These are phyloP conservation scores for Drosophila melanosoma DNA, from an alignment of 2,888 invertebrate genomes.

Conservation along the genomic window DNA sequence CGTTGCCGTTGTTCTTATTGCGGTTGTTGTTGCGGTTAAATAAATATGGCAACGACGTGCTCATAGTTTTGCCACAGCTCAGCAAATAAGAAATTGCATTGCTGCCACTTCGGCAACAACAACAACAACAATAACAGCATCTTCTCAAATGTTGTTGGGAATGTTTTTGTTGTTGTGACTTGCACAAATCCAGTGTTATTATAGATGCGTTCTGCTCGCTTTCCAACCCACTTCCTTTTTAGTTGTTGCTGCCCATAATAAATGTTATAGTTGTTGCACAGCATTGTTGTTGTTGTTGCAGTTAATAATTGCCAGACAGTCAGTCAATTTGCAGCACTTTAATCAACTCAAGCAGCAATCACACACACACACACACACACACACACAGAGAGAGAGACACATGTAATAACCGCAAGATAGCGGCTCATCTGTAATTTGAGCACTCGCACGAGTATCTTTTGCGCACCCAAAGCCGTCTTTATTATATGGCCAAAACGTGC, in stretches of 20 bases:
- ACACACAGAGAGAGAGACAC: not conserved
- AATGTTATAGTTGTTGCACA: slow-evolving; percentile 40
- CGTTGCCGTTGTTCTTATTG: slow-evolving; percentile 73
- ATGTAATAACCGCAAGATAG: slow-evolving; percentile 47
- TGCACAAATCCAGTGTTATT: slow-evolving; percentile 65
- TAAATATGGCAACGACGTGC: slow-evolving; percentile 72
- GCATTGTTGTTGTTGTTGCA: slow-evolving; percentile 21
- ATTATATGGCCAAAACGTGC: slow-evolving; percentile 48
- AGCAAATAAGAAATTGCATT: slow-evolving; percentile 60
- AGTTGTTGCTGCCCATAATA: slow-evolving; percentile 29
- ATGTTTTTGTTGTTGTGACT: slow-evolving; percentile 39
- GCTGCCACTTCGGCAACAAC: slow-evolving; percentile 25
- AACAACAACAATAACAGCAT: slow-evolving; percentile 7
- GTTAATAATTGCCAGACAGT: slow-evolving; percentile 51
- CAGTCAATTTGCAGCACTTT: slow-evolving; percentile 53
- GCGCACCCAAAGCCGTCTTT: slow-evolving; percentile 16
- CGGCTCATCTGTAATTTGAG: slow-evolving; percentile 58
- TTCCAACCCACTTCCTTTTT: slow-evolving; percentile 72
- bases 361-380: slow-evolving; percentile 8
- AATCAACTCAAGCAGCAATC: slow-evolving; percentile 48
- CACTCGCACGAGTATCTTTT: slow-evolving; percentile 44
- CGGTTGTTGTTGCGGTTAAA: slow-evolving; percentile 78
- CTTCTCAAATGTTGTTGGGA: slow-evolving; percentile 16
- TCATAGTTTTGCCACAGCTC: slow-evolving; percentile 59
- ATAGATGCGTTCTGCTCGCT: slow-evolving; percentile 53